Conservation (phyloP, 2,113 vertebrate species). For the Thalassarche chlororhynchos region DNA sequence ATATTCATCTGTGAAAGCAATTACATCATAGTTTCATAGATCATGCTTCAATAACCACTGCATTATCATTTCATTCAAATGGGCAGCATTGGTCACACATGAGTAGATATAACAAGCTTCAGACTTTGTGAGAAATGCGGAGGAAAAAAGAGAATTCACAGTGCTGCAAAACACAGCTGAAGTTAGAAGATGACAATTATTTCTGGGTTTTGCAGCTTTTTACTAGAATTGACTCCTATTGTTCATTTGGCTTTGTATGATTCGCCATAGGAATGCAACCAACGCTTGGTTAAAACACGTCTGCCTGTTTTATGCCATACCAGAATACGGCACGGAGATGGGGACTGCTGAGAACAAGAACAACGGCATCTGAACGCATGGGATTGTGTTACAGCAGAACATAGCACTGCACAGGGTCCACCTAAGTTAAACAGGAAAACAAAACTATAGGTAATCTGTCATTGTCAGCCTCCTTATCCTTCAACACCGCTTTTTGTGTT, state of each 20-base stretch:
- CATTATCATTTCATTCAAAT: not conserved
- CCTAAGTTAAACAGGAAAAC: slow-evolving; percentile 58
- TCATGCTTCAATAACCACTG: slow-evolving; percentile 38
- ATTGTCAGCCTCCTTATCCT: slow-evolving; percentile 44
- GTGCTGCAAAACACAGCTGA: not conserved
- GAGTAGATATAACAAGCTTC: not conserved
- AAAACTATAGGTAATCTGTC: slow-evolving; percentile 56
- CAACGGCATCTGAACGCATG: not conserved
- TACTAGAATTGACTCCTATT: not conserved
- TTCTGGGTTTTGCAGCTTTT: not conserved
- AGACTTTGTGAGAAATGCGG: not conserved
- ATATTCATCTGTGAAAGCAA: not conserved
- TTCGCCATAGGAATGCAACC: not conserved
- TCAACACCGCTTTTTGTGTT: slow-evolving; percentile 7
- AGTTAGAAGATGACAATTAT: not conserved
- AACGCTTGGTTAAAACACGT: not conserved
- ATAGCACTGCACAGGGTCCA: not conserved
- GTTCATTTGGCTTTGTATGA: not conserved
- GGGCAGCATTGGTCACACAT: not conserved
- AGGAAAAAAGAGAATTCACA: not conserved
- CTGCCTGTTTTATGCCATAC: not conserved
- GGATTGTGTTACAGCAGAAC: slow-evolving; percentile 30
- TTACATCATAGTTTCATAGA: not conserved
- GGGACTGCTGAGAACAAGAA: not conserved
- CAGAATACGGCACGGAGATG: not conserved